These are phyloP conservation scores for Eleutherodactylus coqui DNA, from an alignment of 2,797 vertebrate species.

Conservation along the genomic window DNA sequence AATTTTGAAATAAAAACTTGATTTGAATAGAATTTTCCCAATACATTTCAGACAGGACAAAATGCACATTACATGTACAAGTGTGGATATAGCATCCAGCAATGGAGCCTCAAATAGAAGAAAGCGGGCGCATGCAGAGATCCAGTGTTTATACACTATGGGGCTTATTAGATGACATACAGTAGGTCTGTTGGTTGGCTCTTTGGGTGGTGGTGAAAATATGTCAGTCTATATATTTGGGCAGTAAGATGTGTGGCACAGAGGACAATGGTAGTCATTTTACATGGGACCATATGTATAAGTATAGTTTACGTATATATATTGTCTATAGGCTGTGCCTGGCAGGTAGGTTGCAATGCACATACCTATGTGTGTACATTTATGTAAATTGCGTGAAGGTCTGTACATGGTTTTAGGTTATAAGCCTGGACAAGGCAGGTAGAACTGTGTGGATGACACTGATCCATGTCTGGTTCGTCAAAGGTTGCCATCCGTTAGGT, in stretches of 20 bases:
- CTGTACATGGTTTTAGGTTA: not conserved
- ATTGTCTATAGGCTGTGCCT: not conserved
- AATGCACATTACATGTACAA: not conserved
- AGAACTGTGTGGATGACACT: not conserved
- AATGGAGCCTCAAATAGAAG: not conserved
- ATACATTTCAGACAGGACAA: not conserved
- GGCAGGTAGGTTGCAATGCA: not conserved
- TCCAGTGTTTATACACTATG: not conserved
- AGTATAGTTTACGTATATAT: not conserved
- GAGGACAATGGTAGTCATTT: not conserved
- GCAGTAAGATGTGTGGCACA: too few relatives aligned
- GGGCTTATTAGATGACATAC: not conserved
- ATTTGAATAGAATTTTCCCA: not conserved
- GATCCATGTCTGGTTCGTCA: not conserved
- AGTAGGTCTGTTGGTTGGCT: too few relatives aligned
- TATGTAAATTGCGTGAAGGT: not conserved
- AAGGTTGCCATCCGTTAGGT: not conserved
- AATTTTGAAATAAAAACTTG: conserved; percentile 29
- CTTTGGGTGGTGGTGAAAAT: not conserved
- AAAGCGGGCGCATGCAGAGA: not conserved
- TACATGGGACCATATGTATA: not conserved
- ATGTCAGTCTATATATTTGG: not conserved
- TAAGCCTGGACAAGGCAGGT: not conserved
- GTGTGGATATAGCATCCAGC: not conserved
- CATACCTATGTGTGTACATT: not conserved